These are phyloP conservation scores for Podilymbus podiceps DNA, from an alignment of 2,113 vertebrate species.

Conservation along the genomic window DNA sequence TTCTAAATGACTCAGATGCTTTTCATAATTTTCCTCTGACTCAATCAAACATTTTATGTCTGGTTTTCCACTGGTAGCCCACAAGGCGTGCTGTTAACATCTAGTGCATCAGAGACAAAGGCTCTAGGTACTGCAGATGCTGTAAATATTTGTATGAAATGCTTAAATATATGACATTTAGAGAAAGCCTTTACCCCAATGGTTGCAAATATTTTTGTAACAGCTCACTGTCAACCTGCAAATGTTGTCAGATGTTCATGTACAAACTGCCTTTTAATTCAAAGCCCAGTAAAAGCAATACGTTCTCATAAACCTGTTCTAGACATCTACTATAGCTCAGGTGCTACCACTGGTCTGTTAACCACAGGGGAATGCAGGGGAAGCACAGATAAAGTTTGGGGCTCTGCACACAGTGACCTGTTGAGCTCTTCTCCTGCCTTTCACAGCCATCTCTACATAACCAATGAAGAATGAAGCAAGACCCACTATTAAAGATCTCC, in stretches of 20 bases:
- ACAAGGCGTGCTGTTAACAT: neutral
- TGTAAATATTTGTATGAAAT: neutral
- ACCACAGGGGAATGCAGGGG: neutral
- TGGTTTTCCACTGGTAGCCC: neutral
- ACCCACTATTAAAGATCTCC: neutral
- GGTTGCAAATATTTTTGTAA: neutral
- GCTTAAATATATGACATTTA: neutral
- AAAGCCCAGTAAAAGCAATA: neutral
- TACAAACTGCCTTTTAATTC: neutral
- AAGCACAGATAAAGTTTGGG: neutral
- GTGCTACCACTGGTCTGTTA: neutral
- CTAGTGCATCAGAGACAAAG: neutral
- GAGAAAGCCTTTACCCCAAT: neutral
- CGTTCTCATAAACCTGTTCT: neutral
- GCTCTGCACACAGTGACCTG: neutral
- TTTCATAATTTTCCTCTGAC: neutral
- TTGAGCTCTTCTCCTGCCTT: neutral
- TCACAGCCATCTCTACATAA: neutral
- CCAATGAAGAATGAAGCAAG: neutral
- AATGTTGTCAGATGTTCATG: rapidly evolving
- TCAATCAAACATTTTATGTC: neutral
- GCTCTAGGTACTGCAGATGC: neutral
- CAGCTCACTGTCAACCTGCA: neutral
- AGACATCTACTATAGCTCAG: neutral
- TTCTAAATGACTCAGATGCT: neutral